phyloP scores from a whole-genome alignment of 2,797 vertebrate genomes.

The Rousettus madagascariensis region DNA sequence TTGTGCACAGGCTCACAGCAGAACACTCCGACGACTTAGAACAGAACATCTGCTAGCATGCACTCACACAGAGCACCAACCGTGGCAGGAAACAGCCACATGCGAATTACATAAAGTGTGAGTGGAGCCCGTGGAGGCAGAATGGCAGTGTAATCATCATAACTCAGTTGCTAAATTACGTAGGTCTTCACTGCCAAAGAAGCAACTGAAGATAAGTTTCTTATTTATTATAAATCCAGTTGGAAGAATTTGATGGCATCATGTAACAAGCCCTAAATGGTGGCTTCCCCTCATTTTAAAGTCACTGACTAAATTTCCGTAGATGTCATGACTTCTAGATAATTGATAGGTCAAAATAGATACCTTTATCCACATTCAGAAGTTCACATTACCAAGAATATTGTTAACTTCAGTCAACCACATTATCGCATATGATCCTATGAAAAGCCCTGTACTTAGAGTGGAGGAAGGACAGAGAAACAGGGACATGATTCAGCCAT shows the following conservation, averaged over 20 bases:
- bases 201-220: not conserved
- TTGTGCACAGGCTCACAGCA: fast-evolving
- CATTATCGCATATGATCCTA: not conserved
- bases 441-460: not conserved
- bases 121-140: not conserved
- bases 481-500: not conserved
- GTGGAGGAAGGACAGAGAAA: not conserved
- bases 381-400: not conserved
- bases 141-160: not conserved
- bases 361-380: not conserved
- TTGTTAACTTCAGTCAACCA: not conserved
- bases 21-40: not conserved
- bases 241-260: not conserved
- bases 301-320: not conserved
- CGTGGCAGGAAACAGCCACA: not conserved
- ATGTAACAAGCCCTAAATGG: not conserved
- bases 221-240: not conserved
- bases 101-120: not conserved
- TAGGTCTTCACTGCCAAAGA: not conserved
- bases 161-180: not conserved
- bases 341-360: not conserved
- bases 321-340: not conserved
- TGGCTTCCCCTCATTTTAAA: not conserved
- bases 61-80: not conserved
- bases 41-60: fast-evolving